Evolutionary conservation across 2,113 vertebrate genomes (phyloP).

Genomic region (Cyrtonyx montezumae): DNA sequence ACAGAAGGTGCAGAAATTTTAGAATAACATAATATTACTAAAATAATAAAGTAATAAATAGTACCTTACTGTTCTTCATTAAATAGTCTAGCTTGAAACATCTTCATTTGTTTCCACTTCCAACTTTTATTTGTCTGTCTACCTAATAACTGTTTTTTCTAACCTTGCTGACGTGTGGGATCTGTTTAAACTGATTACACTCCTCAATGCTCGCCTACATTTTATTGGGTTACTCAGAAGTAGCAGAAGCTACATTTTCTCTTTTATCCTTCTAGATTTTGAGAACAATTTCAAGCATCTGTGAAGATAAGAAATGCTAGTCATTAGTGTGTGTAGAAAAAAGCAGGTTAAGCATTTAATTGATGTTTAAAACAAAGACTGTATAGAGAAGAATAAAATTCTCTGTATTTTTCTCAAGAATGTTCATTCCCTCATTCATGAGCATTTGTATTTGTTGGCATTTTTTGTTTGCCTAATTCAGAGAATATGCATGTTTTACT

Average conservation of each 20-base stretch:
- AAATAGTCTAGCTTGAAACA: neutral
- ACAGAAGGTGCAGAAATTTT: slow-evolving; percentile 18
- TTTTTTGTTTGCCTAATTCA: neutral
- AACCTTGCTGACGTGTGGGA: neutral
- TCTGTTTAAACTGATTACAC: slow-evolving; percentile 41
- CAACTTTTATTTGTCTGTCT: slow-evolving; percentile 12
- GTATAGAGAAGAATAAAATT: neutral
- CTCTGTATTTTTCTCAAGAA: neutral
- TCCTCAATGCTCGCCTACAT: slow-evolving; percentile 14
- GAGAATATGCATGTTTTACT: neutral
- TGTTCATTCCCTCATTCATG: slow-evolving; percentile 18
- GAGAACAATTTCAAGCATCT: slow-evolving; percentile 6
- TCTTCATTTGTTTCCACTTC: slow-evolving; percentile 48
- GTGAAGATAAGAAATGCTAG: neutral
- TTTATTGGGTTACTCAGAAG: slow-evolving; percentile 12
- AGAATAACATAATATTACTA: neutral
- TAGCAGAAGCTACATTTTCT: slow-evolving; percentile 6
- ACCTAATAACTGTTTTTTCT: slow-evolving; percentile 10
- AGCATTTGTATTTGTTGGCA: neutral
- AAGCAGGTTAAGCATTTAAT: slow-evolving; percentile 41
- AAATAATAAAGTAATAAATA: slow-evolving; percentile 27
- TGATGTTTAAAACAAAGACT: slow-evolving; percentile 30
- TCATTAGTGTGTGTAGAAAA: neutral
- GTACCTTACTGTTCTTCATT: neutral
- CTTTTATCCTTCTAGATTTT: slow-evolving; percentile 54